A percentile compares a stretch with the other conserved stretches of the same genome.
Evolutionary conservation across 1,140 invertebrate genomes (phyloP).

Genomic region (Bathynomus jamesi): DNA sequence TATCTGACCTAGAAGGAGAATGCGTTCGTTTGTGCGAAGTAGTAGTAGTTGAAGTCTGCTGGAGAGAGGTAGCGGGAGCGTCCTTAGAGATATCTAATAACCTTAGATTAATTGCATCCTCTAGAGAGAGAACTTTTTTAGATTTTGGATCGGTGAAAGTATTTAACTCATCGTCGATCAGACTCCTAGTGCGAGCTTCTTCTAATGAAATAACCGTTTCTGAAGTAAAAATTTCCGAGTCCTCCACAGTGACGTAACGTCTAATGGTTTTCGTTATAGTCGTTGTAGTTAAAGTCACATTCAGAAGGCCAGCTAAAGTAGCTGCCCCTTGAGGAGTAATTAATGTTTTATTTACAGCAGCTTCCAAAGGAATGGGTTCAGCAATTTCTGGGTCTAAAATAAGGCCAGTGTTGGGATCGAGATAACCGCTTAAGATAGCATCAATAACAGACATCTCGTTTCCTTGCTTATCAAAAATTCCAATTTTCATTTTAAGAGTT

Average conservation of each 20-base stretch:
- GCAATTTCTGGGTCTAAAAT: conserved; percentile 67
- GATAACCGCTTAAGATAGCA: conserved; percentile 67
- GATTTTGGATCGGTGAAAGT: conserved; percentile 71
- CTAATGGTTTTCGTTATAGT: conserved; percentile 73
- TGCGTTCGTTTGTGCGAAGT: background rate
- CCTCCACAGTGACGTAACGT: conserved; percentile 64
- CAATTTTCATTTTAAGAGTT: conserved; percentile 72
- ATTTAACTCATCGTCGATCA: conserved; percentile 67
- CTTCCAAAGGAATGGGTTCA: conserved; percentile 68
- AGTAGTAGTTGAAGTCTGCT: too few species aligned
- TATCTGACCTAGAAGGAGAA: background rate
- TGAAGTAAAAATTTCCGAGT: conserved; percentile 39
- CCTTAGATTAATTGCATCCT: conserved; percentile 61
- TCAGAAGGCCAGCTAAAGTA: conserved; percentile 68
- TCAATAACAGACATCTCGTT: conserved; percentile 73
- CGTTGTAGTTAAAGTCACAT: conserved; percentile 74
- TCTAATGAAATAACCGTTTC: conserved; percentile 59
- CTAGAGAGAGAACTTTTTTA: conserved; percentile 63
- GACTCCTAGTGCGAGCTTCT: conserved; percentile 64
- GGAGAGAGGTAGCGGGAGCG: conserved; percentile 16
- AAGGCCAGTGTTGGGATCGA: conserved; percentile 79
- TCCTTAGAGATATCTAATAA: conserved; percentile 40
- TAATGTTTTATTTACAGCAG: conserved; percentile 72
- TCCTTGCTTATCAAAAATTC: conserved; percentile 56
- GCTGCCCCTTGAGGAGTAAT: conserved; percentile 78